Evolutionary conservation across 2,888 invertebrate genomes (phyloP).

Genomic region (Euproctis similis): DNA sequence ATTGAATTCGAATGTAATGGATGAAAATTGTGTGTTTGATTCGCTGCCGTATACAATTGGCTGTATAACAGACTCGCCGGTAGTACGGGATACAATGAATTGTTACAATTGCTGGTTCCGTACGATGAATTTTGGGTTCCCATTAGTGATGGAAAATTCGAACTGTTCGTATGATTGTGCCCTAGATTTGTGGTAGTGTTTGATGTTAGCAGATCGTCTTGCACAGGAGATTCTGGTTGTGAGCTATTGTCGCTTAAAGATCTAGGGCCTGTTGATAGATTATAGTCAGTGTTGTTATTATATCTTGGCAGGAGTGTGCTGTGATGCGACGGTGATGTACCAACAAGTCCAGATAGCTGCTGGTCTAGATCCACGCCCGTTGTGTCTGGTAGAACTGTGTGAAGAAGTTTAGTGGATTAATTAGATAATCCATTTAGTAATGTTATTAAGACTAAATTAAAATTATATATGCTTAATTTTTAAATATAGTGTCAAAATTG

Average conservation of each 20-base stretch:
- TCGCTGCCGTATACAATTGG: slow-evolving; percentile 87
- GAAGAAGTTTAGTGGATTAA: slow-evolving; percentile 15
- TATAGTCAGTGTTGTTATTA: slow-evolving; percentile 80
- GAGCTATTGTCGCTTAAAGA: slow-evolving; percentile 89
- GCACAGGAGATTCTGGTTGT: slow-evolving; percentile 88
- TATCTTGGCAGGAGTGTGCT: slow-evolving; percentile 81
- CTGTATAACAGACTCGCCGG: slow-evolving; percentile 89
- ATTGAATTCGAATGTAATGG: slow-evolving; percentile 80
- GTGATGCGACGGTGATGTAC: slow-evolving; percentile 75
- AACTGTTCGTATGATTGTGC: slow-evolving; percentile 75
- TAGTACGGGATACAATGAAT: slow-evolving; percentile 84
- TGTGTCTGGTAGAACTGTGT: slow-evolving; percentile 84
- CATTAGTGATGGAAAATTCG: slow-evolving; percentile 80
- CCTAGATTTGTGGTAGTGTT: slow-evolving; percentile 78
- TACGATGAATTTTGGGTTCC: slow-evolving; percentile 78
- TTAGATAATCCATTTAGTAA: no score
- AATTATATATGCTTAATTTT: no score
- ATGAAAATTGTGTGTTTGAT: slow-evolving; percentile 84
- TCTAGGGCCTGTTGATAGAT: slow-evolving; percentile 80
- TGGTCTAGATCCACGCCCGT: slow-evolving; percentile 84
- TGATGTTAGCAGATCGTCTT: slow-evolving; percentile 82
- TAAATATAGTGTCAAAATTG: no score
- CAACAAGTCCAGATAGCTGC: slow-evolving; percentile 79
- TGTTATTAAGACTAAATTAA: no score
- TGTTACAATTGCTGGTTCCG: slow-evolving; percentile 79